Percentiles rank a stretch among this genome's conserved stretches.
Evolutionary conservation across 2,797 vertebrate species (phyloP).

Genomic region (Myiothlypis coronata): DNA sequence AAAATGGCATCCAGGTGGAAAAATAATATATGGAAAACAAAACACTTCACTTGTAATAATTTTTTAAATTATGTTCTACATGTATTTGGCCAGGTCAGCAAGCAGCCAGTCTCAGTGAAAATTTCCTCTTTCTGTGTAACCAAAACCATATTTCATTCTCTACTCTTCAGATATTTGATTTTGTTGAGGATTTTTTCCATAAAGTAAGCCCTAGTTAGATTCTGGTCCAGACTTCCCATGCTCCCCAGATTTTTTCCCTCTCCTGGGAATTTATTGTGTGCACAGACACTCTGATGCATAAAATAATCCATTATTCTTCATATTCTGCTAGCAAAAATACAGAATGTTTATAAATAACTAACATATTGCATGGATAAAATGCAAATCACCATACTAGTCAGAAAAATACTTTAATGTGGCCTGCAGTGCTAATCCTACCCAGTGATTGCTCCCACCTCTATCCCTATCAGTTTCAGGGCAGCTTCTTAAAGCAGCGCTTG

Average conservation of each 20-base stretch:
- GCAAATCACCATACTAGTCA: neutral
- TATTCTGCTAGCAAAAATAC: neutral
- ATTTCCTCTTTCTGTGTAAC: neutral
- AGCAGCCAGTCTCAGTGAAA: neutral
- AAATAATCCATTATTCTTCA: constrained; percentile 2
- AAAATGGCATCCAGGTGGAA: neutral
- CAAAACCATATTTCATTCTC: neutral
- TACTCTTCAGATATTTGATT: neutral
- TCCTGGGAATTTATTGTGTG: neutral
- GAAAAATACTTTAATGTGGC: neutral
- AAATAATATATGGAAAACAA: neutral
- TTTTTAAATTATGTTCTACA: neutral
- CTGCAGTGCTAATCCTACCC: neutral
- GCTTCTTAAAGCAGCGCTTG: neutral
- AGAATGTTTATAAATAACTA: neutral
- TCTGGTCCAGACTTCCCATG: neutral
- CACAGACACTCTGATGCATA: neutral
- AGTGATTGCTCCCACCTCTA: rapidly evolving
- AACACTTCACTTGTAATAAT: neutral
- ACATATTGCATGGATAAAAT: neutral
- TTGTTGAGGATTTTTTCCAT: neutral
- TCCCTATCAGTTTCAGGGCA: neutral
- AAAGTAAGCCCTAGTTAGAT: neutral
- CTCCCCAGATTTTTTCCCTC: neutral
- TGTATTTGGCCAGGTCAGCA: neutral